A percentile compares a stretch with the other conserved stretches of the same genome.
These are phyloP conservation scores for Lates calcarifer DNA, from an alignment of 2,113 vertebrate genomes.

Conservation along the genomic window DNA sequence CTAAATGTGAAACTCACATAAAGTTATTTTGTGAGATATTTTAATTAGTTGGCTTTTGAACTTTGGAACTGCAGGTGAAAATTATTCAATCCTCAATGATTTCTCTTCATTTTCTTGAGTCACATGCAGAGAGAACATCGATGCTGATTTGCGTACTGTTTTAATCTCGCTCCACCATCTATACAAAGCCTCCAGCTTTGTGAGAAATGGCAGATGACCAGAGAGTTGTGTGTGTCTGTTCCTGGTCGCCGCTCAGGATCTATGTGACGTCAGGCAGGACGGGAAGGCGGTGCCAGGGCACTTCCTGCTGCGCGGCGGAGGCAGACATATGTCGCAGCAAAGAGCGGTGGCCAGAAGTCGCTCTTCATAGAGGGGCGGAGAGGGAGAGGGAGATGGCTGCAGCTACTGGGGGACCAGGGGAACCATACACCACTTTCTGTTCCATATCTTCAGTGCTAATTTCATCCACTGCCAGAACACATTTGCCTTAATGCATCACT, in stretches of 20 bases:
- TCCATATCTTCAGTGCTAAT: background rate
- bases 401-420: conserved; percentile 14
- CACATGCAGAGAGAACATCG: background rate
- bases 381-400: background rate
- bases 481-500: background rate
- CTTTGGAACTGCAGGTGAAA: background rate
- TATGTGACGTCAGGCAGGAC: conserved; percentile 68
- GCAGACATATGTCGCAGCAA: conserved; percentile 75
- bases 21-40: no score
- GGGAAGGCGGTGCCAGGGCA: conserved; percentile 58
- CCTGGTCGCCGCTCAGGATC: conserved; percentile 53
- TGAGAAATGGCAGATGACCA: conserved; percentile 6
- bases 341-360: conserved; percentile 63
- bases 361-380: conserved; percentile 23
- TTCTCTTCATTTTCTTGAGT: background rate
- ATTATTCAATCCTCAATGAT: background rate
- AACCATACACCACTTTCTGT: conserved; percentile 8
- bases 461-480: conserved; percentile 7
- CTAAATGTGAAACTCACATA: no score
- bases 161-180: background rate
- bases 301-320: conserved; percentile 72
- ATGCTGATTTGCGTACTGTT: background rate
- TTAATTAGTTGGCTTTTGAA: background rate
- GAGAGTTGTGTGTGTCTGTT: conserved; percentile 42
- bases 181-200: background rate